phyloP scores from a whole-genome alignment of 2,888 invertebrate genomes.

The Acheta domesticus region DNA sequence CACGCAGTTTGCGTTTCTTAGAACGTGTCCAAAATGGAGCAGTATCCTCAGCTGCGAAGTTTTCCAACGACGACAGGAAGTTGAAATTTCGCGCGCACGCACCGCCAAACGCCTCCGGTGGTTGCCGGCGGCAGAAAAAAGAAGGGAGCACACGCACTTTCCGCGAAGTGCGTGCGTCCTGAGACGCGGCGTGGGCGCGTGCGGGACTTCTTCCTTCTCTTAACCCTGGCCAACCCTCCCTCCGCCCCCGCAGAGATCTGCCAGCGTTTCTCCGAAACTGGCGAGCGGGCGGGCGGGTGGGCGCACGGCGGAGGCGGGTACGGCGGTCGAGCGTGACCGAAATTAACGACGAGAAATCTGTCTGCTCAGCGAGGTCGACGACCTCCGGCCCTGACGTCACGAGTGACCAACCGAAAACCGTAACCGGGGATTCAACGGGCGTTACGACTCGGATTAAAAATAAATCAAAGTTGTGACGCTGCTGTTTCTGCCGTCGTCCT shows the following conservation, averaged over 20 bases:
- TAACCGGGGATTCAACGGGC: background rate
- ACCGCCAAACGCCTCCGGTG: no score
- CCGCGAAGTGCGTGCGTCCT: background rate
- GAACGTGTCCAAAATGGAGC: no score
- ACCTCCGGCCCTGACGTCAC: background rate
- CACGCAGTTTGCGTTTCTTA: background rate
- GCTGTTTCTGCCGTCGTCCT: no score
- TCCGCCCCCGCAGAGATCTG: background rate
- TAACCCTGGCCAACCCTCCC: background rate
- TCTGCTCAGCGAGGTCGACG: background rate
- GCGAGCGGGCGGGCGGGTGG: background rate
- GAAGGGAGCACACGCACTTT: background rate
- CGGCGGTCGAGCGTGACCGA: background rate
- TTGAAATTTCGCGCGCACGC: no score
- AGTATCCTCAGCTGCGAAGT: no score
- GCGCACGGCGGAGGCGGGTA: background rate
- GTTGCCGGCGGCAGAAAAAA: no score
- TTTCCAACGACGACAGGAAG: no score
- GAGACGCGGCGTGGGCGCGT: background rate
- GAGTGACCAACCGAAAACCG: slow-evolving; percentile 7
- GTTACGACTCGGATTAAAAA: background rate
- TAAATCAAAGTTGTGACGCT: background rate
- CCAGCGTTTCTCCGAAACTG: background rate
- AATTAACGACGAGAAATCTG: slow-evolving; percentile 18
- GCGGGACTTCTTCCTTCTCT: background rate